Evolutionary conservation across 2,797 vertebrate species (phyloP), one percentile per base, ranked within the genome.

Genomic region (Acanthurus tractus): DNA sequence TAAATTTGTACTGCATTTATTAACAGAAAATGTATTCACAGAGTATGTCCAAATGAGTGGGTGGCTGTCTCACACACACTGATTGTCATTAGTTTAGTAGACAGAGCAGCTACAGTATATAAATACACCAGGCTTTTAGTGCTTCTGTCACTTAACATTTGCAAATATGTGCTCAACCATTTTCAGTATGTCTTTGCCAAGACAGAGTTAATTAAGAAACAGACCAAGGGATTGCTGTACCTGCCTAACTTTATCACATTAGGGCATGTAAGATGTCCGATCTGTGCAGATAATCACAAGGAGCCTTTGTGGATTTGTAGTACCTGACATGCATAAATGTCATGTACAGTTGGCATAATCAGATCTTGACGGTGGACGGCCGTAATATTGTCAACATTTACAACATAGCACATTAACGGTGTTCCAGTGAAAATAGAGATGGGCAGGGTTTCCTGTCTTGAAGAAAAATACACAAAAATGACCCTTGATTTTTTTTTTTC

Each of bases 1-100:
- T 88, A 84, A 76, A 90, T 92, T 82, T 91, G 81, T 69, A 36
- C 82, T 84, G 70, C 50, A 76, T 89, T 78, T 84, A 86, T 83
- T 80, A 85, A 87, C 76, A 88, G 81, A 85, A 76, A 70, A 70
- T 45, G 67, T 70, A 88, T 88, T 84, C 78, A 88, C 55, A 70
- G 68, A 45, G 68, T 61, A 54, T 17, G 42, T 72, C 78, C 61
- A 63, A 78, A 75, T 22, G 52, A 57, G 76, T 79, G 70, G 56
- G 54, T 86, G 78, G 62, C 45, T 79, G 46, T 36, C 63, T 76
- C 45, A 53, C 49, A 74, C 53, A 72, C n/a, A 34, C 55, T 44
- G 48, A 44, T 58, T 66, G 34, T 70, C 61, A 82, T 44, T 67
- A 66, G 53, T 58, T 78, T 48, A 71, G 34, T 46, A 44, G 57